Evolutionary conservation across 2,113 vertebrate genomes (phyloP), one percentile per base, ranked within the genome.

Genomic region (Centrocercus urophasianus): DNA sequence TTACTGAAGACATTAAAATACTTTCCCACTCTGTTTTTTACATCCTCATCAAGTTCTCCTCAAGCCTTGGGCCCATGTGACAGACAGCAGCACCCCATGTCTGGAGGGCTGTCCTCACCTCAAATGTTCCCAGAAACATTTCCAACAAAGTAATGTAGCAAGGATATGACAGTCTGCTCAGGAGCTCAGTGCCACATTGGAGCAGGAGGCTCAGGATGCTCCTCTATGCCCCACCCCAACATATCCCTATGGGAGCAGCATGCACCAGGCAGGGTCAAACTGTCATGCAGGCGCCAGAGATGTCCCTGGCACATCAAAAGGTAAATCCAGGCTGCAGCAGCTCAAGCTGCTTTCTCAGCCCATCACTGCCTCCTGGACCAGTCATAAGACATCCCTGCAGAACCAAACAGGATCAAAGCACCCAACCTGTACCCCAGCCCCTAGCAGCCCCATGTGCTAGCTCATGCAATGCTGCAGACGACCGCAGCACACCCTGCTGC

Each of bases 341-440:
- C 25, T n/a, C 17, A 27, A 83, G 67, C n/a, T 65, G 47, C n/a
- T 84, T 50, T 65, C 50, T 32, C 67, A 72, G 71, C 17, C 50
- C 61, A 66, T 34, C 18, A 13, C 64, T 21, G 40, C 25, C 38
- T 57, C 54, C 84, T 71, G 63, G 54, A 17, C 17, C 13, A 43
- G n/a, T 27, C 42, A 15, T 24, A 47, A 47, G 54, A 8, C 0
- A 1, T 77, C 42, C 40, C 28, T 0, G 3, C 30, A 63, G 66
- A 42, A 50, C 34, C 2, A 57, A n/a, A 50, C 28, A 60, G 7
- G 8, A 61, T 21, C 54, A 76, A 67, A 66, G 22, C 56, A 45
- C 28, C 11, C 32, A 38, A 18, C 43, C 20, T 28, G 20, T 16
- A 14, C 50, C 50, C 52, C 36, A 50, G 57, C 52, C 10, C 11